Conservation (phyloP, 2,113 vertebrate species). For the Atlantisia rogersi region DNA sequence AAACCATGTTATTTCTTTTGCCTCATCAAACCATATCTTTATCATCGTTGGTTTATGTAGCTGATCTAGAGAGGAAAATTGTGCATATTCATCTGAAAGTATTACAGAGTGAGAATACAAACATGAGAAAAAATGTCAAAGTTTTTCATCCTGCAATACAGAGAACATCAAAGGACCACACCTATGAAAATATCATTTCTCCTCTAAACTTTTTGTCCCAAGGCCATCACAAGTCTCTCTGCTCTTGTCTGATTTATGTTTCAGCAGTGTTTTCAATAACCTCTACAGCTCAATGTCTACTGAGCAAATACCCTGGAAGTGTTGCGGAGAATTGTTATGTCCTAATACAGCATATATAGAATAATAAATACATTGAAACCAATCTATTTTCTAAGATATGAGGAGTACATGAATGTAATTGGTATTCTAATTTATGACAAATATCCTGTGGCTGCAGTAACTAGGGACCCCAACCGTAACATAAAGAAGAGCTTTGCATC, state of each 20-base stretch:
- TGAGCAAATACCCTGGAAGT: not conserved
- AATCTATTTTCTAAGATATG: not conserved
- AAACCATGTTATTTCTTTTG: not conserved
- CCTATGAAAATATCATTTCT: slow-evolving; percentile 43
- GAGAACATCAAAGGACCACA: slow-evolving; percentile 21
- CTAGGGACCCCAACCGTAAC: not conserved
- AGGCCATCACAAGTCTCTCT: not conserved
- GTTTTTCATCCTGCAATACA: not conserved
- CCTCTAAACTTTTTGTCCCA: slow-evolving; percentile 2
- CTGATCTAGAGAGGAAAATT: not conserved
- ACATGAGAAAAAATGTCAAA: not conserved
- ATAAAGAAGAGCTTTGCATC: not conserved
- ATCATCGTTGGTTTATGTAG: not conserved
- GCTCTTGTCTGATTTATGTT: slow-evolving; percentile 7
- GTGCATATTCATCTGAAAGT: not conserved
- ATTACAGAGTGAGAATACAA: not conserved
- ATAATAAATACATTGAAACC: slow-evolving; percentile 8
- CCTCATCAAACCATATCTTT: not conserved
- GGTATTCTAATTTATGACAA: slow-evolving; percentile 20
- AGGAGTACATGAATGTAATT: not conserved
- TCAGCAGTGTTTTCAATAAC: slow-evolving; percentile 1
- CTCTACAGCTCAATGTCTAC: not conserved
- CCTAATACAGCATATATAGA: not conserved
- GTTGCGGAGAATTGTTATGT: not conserved
- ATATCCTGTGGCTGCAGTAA: not conserved